Percentiles rank a stretch among this genome's conserved stretches.
Evolutionary conservation across 2,797 vertebrate species (phyloP).

Genomic region (Pseudocheirus occidentalis): DNA sequence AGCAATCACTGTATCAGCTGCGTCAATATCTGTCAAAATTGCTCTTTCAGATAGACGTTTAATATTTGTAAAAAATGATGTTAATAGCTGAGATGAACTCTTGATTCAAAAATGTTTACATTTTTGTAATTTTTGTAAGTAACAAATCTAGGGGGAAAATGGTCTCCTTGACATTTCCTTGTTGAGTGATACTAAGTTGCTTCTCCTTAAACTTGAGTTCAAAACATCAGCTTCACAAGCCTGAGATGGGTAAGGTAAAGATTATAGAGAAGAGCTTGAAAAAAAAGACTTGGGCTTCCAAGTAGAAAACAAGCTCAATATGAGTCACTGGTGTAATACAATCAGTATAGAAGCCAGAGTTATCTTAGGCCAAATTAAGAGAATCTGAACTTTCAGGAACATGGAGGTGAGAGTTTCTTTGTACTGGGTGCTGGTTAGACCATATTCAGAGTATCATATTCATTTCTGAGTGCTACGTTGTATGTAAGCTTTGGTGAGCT

Average conservation of each 20-base stretch:
- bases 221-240: neutral
- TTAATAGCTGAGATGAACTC: neutral
- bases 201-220: neutral
- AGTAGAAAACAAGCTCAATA: neutral
- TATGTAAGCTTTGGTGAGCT: neutral
- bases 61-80: neutral
- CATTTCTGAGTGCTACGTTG: neutral
- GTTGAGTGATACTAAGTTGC: neutral
- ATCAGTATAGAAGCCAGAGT: neutral
- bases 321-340: neutral
- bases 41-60: neutral
- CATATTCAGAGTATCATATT: neutral
- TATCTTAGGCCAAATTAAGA: neutral
- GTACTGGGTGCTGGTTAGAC: neutral
- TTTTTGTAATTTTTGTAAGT: no score
- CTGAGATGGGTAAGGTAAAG: neutral
- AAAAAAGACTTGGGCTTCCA: neutral
- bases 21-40: neutral
- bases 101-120: neutral
- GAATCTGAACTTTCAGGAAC: neutral
- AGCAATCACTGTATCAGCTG: neutral
- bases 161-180: neutral
- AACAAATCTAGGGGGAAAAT: conserved; percentile 4
- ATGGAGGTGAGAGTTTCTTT: neutral
- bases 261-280: neutral